Evolutionary conservation across 2,888 invertebrate genomes (phyloP), one percentile per base, ranked within the genome.

Genomic region (Pyrgus malvae): DNA sequence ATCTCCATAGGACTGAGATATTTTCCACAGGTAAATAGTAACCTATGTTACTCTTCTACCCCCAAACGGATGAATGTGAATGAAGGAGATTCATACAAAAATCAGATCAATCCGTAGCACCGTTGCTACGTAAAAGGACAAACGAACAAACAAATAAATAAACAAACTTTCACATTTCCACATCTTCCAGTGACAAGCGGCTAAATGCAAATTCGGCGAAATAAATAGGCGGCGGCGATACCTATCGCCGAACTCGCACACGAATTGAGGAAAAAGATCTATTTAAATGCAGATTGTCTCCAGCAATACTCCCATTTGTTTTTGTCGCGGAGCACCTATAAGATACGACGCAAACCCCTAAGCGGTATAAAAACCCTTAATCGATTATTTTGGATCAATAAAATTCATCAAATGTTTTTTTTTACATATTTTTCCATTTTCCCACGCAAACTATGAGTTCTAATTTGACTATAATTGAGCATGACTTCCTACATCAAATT

Each of bases 271-370:
- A 83, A 86, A 85, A 86, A 85, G 84, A 86, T 87, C 86, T 80
- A 89, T 89, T 89, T 88, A 88, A 89, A 88, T 89, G 89, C 81
- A 89, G 87, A 88, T 88, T 88, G 87, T 86, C 81, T 79, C 70
- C 76, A 72, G 85, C 86, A 88, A 88, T 87, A 87, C 89, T 86
- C 85, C 84, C 87, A 89, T 89, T 89, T 88, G 88, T 88, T 89
- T 86, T 86, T 86, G 87, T 86, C 81, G 81, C 74, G 62, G 66
- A 77, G 80, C 77, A 74, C 76, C 72, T 69, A 70, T 69, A 78
- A 80, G 82, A 84, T 83, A 80, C 82, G 81, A 72, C 72, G 77
- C 66, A 71, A 75, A 65, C 69, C 75, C 69, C 70, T 71, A 74
- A 77, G 73, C 78, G 72, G 74, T 76, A 81, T 61, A 29, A n/a